phyloP scores from a whole-genome alignment of 2,888 invertebrate genomes.

The Iphiclides podalirius region DNA sequence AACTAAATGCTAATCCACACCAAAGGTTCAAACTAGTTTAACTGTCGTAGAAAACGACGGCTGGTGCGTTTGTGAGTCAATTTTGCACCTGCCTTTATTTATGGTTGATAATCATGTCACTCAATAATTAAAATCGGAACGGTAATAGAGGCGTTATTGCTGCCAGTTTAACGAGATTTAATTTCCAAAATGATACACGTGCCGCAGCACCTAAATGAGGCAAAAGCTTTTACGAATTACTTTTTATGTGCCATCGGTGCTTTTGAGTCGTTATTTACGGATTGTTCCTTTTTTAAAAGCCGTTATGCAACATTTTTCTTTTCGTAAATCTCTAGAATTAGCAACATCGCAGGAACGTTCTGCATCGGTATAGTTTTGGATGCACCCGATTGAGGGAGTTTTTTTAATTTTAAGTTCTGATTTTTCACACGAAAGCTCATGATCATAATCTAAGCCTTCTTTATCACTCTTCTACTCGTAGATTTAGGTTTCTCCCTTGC shows the following conservation, averaged over 20 bases:
- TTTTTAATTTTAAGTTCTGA: too few species aligned
- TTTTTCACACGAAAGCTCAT: too few species aligned
- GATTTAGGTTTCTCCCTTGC: too few species aligned
- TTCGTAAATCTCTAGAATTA: background rate
- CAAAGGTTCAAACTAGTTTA: constrained; percentile 11
- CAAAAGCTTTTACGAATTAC: background rate
- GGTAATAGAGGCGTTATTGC: constrained; percentile 1
- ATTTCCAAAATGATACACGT: background rate
- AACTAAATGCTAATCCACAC: background rate
- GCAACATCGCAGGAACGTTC: too few species aligned
- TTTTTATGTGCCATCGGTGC: background rate
- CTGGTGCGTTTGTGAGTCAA: constrained; percentile 13
- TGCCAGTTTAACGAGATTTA: constrained; percentile 5
- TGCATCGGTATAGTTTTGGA: too few species aligned
- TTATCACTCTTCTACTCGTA: too few species aligned
- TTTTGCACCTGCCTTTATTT: constrained; percentile 24
- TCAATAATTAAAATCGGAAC: constrained; percentile 19
- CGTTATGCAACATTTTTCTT: background rate
- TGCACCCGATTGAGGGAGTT: too few species aligned
- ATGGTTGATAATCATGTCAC: constrained; percentile 21
- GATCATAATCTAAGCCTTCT: too few species aligned
- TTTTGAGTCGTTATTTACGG: background rate
- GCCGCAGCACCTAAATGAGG: background rate
- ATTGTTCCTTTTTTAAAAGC: background rate
- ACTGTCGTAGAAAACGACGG: constrained; percentile 16